Evolutionary conservation across 2,797 vertebrate species (phyloP).

Genomic region (Galagoides demidoff): DNA sequence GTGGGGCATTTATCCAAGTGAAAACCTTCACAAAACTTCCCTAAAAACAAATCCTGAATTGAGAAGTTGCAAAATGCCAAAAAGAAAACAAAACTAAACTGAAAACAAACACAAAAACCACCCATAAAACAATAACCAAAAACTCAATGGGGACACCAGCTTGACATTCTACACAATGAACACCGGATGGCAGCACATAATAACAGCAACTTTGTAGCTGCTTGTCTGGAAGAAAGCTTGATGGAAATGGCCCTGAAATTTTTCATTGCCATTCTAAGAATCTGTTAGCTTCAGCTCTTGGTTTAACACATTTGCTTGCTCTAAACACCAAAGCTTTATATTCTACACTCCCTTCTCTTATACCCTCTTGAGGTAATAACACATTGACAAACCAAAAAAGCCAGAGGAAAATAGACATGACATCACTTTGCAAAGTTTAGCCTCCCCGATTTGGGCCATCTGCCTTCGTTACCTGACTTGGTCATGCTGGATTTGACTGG

Average conservation of each 20-base stretch:
- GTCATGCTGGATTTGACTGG: not conserved
- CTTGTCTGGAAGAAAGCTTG: not conserved
- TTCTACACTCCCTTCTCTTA: not conserved
- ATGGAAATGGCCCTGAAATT: conserved; percentile 19
- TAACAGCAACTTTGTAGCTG: conserved; percentile 73
- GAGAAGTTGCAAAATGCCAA: not conserved
- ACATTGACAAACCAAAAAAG: not conserved
- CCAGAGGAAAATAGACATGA: not conserved
- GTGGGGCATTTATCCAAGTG: not conserved
- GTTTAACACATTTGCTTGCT: not conserved
- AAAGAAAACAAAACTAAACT: not conserved
- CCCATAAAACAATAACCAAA: not conserved
- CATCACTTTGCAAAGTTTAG: not conserved
- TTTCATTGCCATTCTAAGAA: not conserved
- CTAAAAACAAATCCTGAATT: not conserved
- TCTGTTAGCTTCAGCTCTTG: not conserved
- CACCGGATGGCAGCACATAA: conserved; percentile 89
- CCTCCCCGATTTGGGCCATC: not conserved
- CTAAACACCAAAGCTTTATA: not conserved
- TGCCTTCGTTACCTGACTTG: not conserved
- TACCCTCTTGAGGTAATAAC: not conserved
- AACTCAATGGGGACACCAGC: not conserved
- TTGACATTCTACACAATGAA: conserved; percentile 83
- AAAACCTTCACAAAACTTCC: conserved; percentile 20
- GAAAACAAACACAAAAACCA: not conserved